Conservation (phyloP, 2,888 invertebrate genomes). For the Lasioglossum morio region DNA sequence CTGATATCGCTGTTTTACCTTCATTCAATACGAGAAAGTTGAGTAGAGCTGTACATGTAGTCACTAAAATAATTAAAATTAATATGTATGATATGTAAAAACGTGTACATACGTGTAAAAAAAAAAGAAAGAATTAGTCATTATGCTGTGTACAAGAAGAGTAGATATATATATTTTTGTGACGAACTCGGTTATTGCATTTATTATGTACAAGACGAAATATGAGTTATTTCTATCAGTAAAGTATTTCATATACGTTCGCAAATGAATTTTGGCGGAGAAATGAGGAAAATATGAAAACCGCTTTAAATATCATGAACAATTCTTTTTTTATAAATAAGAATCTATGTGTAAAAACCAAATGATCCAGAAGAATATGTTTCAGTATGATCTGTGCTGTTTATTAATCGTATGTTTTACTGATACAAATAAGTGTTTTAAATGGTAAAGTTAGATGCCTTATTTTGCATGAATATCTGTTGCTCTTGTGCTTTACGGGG, state of each 20-base stretch:
- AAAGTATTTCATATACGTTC: constrained; percentile 7
- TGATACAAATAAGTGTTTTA: constrained; percentile 21
- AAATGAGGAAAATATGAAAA: neutral
- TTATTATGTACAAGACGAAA: constrained; percentile 5
- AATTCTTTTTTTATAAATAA: neutral
- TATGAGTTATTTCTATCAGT: constrained; percentile 24
- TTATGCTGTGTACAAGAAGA: constrained; percentile 8
- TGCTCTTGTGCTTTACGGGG: constrained; percentile 12
- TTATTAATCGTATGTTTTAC: constrained; percentile 9
- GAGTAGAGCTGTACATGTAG: constrained; percentile 11
- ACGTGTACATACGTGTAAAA: constrained; percentile 50
- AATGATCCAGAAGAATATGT: neutral
- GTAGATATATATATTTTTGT: constrained; percentile 24
- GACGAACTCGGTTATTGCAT: constrained; percentile 20
- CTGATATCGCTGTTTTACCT: constrained; percentile 13
- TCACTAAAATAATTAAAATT: neutral
- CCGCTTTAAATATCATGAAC: neutral
- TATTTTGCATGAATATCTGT: constrained; percentile 22
- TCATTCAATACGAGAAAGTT: constrained; percentile 1
- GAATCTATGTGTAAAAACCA: neutral
- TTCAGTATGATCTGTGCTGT: neutral
- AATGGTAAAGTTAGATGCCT: neutral
- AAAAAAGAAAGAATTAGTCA: constrained; percentile 54
- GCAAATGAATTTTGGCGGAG: neutral
- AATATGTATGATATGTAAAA: constrained; percentile 43